These are phyloP conservation scores for Drosophila atripex DNA, from an alignment of 2,888 invertebrate genomes.

Conservation along the genomic window DNA sequence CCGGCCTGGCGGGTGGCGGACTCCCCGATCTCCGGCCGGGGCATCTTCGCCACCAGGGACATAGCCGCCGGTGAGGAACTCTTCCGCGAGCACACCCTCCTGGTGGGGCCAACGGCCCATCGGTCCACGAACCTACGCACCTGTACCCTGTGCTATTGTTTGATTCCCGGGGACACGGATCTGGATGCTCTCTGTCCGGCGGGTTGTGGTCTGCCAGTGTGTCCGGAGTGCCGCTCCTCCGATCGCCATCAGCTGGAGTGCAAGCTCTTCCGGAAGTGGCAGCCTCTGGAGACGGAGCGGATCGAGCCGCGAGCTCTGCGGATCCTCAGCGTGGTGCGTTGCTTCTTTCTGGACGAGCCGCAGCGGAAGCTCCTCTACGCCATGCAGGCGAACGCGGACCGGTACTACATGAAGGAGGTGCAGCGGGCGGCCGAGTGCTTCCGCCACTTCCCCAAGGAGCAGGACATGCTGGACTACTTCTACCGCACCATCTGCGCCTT, in stretches of 20 bases:
- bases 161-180: conserved; percentile 79
- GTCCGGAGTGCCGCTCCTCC: conserved; percentile 86
- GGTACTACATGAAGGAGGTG: conserved; percentile 76
- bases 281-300: conserved; percentile 83
- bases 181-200: conserved; percentile 85
- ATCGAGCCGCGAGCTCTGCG: conserved; percentile 77
- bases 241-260: conserved; percentile 87
- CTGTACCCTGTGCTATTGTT: conserved; percentile 87
- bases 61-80: conserved; percentile 88
- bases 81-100: conserved; percentile 88
- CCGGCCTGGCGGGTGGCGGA: conserved; percentile 86
- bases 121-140: conserved; percentile 85
- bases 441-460: conserved; percentile 80
- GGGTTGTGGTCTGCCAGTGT: conserved; percentile 89
- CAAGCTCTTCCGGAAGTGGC: conserved; percentile 86
- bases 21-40: conserved; percentile 88
- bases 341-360: conserved; percentile 77
- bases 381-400: conserved; percentile 82
- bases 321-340: conserved; percentile 81
- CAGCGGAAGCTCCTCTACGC: conserved; percentile 79
- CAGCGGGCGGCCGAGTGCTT: conserved; percentile 79
- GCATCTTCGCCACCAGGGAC: conserved; percentile 88
- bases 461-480: conserved; percentile 77
- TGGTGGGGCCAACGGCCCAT: conserved; percentile 88
- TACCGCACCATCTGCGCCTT: conserved; percentile 82